Base-by-base conservation (phyloP, 2,797 vertebrate genomes). In the Pyrocephalus nanus region DNA sequence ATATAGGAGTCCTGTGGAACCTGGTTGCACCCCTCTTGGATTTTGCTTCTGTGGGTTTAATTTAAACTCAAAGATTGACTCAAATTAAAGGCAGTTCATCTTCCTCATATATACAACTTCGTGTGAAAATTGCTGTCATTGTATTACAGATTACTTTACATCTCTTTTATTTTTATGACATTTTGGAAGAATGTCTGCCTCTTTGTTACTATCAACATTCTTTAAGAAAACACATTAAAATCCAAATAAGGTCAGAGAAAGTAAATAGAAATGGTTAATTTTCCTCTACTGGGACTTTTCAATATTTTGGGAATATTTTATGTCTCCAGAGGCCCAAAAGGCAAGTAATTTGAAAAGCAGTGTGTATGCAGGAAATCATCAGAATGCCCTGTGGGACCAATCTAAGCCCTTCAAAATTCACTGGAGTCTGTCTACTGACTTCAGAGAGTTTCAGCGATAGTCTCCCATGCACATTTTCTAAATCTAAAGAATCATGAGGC, bases 371-470 rank as follows among this genome's bases (percentile, higher is more conserved):
- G 58, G 87, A 96, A 94, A 92, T 85, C 78, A 91, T 51, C 69
- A 47, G 64, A 94, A 89, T 86, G 30, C 74, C 78, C 75, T 72
- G 32, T 81, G 91, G 75, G 80, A 92, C 65, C 84, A 95, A 89
- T 83, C 81, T 85, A 78, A 91, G 78, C 42, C 61, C 84, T 93
- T 92, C 88, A 83, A 89, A 93, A 89, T 77, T 53, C 87, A 86
- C 92, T 80, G n/a, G 72, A 94, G 67, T 90, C 93, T 89, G 45
- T 80, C 89, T 89, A 51, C 72, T 22, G 53, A 82, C 42, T 93
- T 91, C 48, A 93, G 88, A 86, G 78, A 78, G 12, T 48, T 90
- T 72, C 76, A 53, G 34, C 1, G 0, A 15, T 36, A 73, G 42
- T 79, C 64, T 48, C 89, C 29, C 82, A 53, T 8, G 43, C 2